phyloP scores from a whole-genome alignment of 1,140 invertebrate genomes.

The Brachionus paranguensis region DNA sequence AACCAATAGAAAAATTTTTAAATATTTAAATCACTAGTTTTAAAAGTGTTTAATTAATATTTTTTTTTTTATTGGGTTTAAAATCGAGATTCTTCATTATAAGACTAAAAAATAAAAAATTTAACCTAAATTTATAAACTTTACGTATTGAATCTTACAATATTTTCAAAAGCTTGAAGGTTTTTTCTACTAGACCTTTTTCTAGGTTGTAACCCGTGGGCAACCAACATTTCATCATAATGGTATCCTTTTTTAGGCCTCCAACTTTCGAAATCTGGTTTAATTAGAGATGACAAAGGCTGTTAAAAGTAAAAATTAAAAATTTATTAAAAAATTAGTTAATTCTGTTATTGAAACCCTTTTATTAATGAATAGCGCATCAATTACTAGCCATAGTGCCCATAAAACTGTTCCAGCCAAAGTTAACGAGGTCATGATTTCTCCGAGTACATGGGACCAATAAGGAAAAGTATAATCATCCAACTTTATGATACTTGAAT shows the following conservation, averaged over 20 bases:
- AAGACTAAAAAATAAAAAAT: not conserved
- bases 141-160: not conserved
- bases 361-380: conserved; percentile 12
- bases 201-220: not conserved
- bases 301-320: not conserved
- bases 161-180: not conserved
- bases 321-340: not conserved
- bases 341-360: not conserved
- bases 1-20: not conserved
- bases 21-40: not conserved
- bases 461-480: conserved; percentile 11
- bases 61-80: not conserved
- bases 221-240: not conserved
- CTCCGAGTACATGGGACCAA: conserved; percentile 23
- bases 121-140: not conserved
- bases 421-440: not conserved
- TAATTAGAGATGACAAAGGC: not conserved
- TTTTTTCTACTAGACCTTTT: not conserved
- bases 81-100: not conserved
- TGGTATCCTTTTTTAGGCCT: conserved; percentile 6
- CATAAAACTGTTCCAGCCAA: conserved; percentile 12
- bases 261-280: conserved; percentile 13
- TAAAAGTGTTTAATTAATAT: not conserved
- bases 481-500: not conserved
- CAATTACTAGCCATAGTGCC: not conserved